phyloP scores from a whole-genome alignment of 2,888 invertebrate genomes.

The Cataglyphis cursor region DNA sequence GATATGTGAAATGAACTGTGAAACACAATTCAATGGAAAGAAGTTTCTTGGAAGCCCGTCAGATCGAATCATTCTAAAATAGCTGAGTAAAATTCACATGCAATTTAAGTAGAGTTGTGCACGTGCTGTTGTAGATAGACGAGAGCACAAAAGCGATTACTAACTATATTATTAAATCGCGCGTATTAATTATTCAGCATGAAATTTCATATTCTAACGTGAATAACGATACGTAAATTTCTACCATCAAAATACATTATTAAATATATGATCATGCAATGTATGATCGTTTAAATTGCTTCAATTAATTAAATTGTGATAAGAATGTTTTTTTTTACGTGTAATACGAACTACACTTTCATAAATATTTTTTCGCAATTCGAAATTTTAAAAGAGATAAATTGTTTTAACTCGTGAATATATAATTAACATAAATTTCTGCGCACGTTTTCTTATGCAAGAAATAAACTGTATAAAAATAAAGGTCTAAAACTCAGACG shows the following conservation, averaged over 20 bases:
- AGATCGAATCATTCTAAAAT: slow-evolving; percentile 39
- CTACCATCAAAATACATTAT: neutral
- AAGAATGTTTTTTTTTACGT: neutral
- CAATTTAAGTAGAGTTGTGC: slow-evolving; percentile 34
- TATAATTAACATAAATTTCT: neutral
- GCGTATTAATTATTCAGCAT: slow-evolving; percentile 23
- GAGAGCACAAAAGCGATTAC: neutral
- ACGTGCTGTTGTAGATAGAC: slow-evolving; percentile 18
- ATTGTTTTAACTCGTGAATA: neutral
- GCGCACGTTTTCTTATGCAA: neutral
- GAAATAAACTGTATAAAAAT: neutral
- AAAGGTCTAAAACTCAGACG: neutral
- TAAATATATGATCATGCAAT: too few relatives aligned
- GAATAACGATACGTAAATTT: slow-evolving; percentile 5
- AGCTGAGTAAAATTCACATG: slow-evolving; percentile 21
- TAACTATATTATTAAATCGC: slow-evolving; percentile 18
- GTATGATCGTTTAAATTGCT: neutral
- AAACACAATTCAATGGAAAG: slow-evolving; percentile 26
- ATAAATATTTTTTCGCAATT: neutral
- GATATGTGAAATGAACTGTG: slow-evolving; percentile 22
- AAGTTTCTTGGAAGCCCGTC: slow-evolving; percentile 29
- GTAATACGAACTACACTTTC: neutral
- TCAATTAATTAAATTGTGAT: slow-evolving; percentile 9
- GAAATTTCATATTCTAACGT: slow-evolving; percentile 13
- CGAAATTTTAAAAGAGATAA: neutral